These are phyloP conservation scores for Ecdyonurus torrentis DNA, from an alignment of 2,888 invertebrate genomes.

Conservation along the genomic window DNA sequence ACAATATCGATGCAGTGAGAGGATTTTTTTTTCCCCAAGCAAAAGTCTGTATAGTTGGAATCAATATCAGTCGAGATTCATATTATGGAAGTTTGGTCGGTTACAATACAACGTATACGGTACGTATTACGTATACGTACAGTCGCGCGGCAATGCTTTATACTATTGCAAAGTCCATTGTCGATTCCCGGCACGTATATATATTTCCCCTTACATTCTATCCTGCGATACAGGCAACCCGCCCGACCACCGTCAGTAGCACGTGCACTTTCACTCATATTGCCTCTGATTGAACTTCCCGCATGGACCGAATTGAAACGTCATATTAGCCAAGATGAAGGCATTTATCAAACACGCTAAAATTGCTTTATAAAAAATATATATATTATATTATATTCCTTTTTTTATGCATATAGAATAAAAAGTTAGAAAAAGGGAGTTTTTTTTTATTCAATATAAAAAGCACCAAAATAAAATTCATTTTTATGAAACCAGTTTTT, in stretches of 20 bases:
- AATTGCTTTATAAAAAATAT: neutral
- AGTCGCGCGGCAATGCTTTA: too few relatives aligned
- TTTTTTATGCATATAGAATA: too few relatives aligned
- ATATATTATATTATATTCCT: too few relatives aligned
- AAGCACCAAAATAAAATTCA: too few relatives aligned
- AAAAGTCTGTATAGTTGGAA: neutral
- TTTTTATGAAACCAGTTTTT: too few relatives aligned
- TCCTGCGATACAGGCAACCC: neutral
- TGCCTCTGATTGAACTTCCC: neutral
- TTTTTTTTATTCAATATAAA: too few relatives aligned
- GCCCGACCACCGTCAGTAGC: too few relatives aligned
- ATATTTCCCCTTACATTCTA: too few relatives aligned
- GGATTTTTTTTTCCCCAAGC: too few relatives aligned
- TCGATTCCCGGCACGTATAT: neutral
- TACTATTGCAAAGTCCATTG: neutral
- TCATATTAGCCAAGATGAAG: neutral
- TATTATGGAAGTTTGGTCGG: neutral
- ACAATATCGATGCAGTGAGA: neutral
- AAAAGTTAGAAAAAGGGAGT: too few relatives aligned
- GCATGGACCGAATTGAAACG: neutral
- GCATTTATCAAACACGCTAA: neutral
- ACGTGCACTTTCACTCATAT: neutral
- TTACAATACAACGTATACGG: too few relatives aligned
- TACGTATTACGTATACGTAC: too few relatives aligned
- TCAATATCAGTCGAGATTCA: neutral